These are phyloP conservation scores for Lasioglossum marginatum DNA, from an alignment of 2,888 invertebrate genomes.

Conservation along the genomic window DNA sequence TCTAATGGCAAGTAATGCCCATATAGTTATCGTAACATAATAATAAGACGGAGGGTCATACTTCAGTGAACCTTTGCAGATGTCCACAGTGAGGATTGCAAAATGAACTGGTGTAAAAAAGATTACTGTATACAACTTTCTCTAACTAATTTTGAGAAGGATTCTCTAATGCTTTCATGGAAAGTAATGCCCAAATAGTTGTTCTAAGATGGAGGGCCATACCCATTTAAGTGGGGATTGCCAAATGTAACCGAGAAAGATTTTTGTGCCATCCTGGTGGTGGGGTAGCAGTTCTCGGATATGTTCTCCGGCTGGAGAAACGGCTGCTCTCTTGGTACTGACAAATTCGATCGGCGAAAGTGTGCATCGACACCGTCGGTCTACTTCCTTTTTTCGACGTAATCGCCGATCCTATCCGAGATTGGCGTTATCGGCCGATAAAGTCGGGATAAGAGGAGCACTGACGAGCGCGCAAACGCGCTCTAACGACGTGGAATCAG, in stretches of 20 bases:
- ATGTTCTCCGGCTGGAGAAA: constrained; percentile 40
- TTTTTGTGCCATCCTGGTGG: constrained; percentile 27
- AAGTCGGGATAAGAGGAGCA: constrained; percentile 58
- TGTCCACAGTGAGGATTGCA: too few species aligned
- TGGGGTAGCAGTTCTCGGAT: constrained; percentile 26
- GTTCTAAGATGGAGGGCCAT: not conserved
- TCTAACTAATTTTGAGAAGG: too few species aligned
- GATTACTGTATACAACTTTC: too few species aligned
- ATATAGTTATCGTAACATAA: too few species aligned
- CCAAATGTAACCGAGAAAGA: constrained; percentile 31
- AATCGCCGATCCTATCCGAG: constrained; percentile 51
- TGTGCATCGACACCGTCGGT: constrained; percentile 17
- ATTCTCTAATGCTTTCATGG: not conserved
- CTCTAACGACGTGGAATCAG: constrained; percentile 54
- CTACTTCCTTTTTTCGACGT: constrained; percentile 38
- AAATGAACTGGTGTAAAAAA: too few species aligned
- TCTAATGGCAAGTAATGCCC: too few species aligned
- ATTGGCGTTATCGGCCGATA: constrained; percentile 68
- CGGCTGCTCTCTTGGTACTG: constrained; percentile 23
- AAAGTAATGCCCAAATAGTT: not conserved
- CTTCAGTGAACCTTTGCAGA: too few species aligned
- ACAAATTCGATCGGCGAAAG: constrained; percentile 48
- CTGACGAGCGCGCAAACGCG: constrained; percentile 57
- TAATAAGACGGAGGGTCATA: too few species aligned
- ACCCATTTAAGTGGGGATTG: not conserved